Evolutionary conservation across 2,888 invertebrate genomes (phyloP).

Genomic region (Amblyjoppa proteus): DNA sequence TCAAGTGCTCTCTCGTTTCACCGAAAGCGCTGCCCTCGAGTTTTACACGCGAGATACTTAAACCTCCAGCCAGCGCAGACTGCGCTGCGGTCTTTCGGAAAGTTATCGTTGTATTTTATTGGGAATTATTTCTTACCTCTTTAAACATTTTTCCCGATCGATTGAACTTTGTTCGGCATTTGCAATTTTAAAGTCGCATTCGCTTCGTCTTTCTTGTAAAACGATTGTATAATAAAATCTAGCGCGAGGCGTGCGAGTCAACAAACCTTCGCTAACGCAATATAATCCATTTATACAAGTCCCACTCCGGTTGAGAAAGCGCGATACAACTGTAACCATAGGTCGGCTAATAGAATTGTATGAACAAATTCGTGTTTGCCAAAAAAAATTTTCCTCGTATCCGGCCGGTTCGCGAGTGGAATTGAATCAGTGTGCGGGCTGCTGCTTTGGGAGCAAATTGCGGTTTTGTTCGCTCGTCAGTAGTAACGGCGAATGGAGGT

Average conservation of each 20-base stretch:
- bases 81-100: neutral
- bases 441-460: constrained; percentile 28
- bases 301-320: neutral
- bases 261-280: neutral
- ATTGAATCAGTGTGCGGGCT: constrained; percentile 53
- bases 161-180: neutral
- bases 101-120: neutral
- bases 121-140: neutral
- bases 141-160: neutral
- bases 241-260: neutral
- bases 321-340: constrained; percentile 23
- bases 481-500: constrained; percentile 12
- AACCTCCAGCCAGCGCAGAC: neutral
- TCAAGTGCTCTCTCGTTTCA: constrained; percentile 45
- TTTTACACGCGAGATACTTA: constrained; percentile 9
- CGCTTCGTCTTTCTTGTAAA: neutral
- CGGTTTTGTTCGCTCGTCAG: constrained; percentile 20
- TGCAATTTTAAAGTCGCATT: neutral
- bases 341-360: constrained; percentile 47
- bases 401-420: constrained; percentile 27
- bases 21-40: constrained; percentile 44
- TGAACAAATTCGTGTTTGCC: constrained; percentile 49
- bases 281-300: constrained; percentile 2
- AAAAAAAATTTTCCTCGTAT: constrained; percentile 52
- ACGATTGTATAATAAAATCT: neutral